Base-by-base conservation (phyloP, 1,140 invertebrate genomes). In the Pinna nobilis region DNA sequence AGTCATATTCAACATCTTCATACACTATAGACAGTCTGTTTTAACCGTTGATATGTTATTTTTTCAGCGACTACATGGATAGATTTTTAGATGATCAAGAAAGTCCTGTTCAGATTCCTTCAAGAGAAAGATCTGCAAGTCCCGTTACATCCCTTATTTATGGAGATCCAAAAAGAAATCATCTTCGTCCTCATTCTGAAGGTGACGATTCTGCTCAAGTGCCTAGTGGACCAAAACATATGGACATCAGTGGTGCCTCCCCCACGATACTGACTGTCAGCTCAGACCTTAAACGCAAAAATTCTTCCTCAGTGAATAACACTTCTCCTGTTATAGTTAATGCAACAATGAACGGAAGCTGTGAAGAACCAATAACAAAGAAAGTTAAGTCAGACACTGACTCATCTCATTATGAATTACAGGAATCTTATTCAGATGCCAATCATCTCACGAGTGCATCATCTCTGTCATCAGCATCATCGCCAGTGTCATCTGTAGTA, bases 71-170 rank as follows among this genome's bases (percentile, higher is more conserved):
- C 88, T 95, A 95, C 84, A 95, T 96, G 94, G 94, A 96, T 82
- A 91, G 94, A 77, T 95, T 95, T 89, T 87, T 96, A 61, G 94
- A 95, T 84, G 94, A 95, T 85, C 94, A 94, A 84, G 94, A 95
- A 39, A 83, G 82, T 67, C 80, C 83, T 44, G 66, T 76, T 23
- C 74, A 70, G 41, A 47, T 78, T 50, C 66, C 80, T 59, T 64
- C 72, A 18, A 66, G 81, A 39, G 82, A 86, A 67, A 67, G 82
- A 23, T 83, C 86, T 57, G 72, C 84, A 33, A 84, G 84, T 77
- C 80, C 83, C 63, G 89, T 92, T n/a, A 91, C 92, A 80, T 92
- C 91, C 72, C 84, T 93, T n/a, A 83, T 93, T 5, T 92, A 92
- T 63, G 91, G 92, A 1, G 93, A 93, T 72, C 90, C 90, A 0